phyloP scores from a whole-genome alignment of 2,797 vertebrate species.

The Emydoidea blandingii region DNA sequence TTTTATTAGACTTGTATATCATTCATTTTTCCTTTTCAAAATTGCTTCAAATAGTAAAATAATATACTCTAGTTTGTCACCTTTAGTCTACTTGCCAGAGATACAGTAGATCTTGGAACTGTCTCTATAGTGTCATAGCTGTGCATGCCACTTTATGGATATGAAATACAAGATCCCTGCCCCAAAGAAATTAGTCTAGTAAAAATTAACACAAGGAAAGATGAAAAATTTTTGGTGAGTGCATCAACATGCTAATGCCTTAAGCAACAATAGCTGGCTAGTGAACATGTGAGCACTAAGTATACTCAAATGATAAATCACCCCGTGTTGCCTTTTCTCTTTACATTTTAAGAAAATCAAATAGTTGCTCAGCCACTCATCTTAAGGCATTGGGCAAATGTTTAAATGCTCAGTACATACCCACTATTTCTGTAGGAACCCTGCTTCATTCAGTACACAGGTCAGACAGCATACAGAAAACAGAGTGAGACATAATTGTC shows the following conservation, averaged over 20 bases:
- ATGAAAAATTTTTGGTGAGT: neutral
- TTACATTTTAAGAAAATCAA: neutral
- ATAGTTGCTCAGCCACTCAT: neutral
- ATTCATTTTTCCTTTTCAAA: too few species aligned
- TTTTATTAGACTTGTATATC: too few species aligned
- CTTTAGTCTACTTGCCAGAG: too few species aligned
- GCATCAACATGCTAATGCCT: neutral
- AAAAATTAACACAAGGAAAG: neutral
- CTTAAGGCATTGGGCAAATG: neutral
- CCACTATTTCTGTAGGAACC: neutral
- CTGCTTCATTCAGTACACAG: neutral
- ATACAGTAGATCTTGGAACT: too few species aligned
- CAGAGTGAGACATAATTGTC: neutral
- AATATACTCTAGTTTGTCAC: too few species aligned
- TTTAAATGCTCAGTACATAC: neutral
- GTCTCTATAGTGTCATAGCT: neutral
- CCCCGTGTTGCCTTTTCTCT: neutral
- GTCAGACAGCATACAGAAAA: neutral
- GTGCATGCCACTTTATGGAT: neutral
- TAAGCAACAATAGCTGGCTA: neutral
- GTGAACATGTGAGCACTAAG: neutral
- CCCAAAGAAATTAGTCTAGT: neutral
- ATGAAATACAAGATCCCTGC: neutral
- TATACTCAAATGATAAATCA: neutral
- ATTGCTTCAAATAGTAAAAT: too few species aligned